phyloP scores from a whole-genome alignment of 2,888 invertebrate species.

The Physocephala rufipes region DNA sequence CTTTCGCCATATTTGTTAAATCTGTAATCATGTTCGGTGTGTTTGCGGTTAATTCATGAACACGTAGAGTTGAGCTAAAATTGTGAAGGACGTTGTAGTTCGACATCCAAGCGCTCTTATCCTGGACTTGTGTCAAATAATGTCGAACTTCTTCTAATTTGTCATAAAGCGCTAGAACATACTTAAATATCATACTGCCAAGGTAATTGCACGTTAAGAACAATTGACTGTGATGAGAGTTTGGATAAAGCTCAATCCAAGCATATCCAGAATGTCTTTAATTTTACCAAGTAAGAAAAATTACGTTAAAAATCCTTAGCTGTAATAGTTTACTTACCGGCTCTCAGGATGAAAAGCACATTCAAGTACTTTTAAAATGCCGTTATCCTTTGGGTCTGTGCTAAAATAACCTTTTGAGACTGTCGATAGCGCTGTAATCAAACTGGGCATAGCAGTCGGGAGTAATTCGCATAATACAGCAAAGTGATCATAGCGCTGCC shows the following conservation, averaged over 20 bases:
- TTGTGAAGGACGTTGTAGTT: conserved; percentile 75
- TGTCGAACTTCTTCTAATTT: conserved; percentile 63
- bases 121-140: conserved; percentile 59
- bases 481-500: conserved; percentile 74
- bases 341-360: conserved; percentile 68
- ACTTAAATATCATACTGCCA: conserved; percentile 70
- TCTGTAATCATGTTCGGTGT: conserved; percentile 71
- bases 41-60: conserved; percentile 71
- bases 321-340: conserved; percentile 47
- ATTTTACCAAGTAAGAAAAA: not conserved
- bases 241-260: conserved; percentile 70
- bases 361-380: conserved; percentile 67
- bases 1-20: conserved; percentile 67
- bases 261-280: conserved; percentile 62
- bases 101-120: conserved; percentile 73
- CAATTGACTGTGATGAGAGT: conserved; percentile 71
- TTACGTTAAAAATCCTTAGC: not conserved
- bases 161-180: conserved; percentile 63
- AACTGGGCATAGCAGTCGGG: conserved; percentile 73
- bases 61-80: conserved; percentile 73
- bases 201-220: conserved; percentile 74
- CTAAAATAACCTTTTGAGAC: conserved; percentile 72
- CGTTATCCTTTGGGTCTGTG: conserved; percentile 66
- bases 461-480: conserved; percentile 75
- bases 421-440: conserved; percentile 71